Conservation (phyloP, 1,140 invertebrate species). For the Cydia amplana region DNA sequence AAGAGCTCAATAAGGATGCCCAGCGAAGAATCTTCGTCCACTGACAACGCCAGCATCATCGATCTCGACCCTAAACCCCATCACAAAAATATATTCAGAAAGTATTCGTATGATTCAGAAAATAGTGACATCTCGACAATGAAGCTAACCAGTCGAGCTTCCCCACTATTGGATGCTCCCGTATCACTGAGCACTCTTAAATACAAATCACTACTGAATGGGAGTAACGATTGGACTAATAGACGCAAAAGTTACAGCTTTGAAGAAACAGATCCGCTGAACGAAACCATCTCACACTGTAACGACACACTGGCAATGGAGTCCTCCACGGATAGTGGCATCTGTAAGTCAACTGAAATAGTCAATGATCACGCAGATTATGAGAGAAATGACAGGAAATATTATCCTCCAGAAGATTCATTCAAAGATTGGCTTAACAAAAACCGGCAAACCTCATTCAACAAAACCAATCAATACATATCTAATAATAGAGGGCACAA, state of each 20-base stretch:
- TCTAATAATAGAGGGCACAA: conserved; percentile 45
- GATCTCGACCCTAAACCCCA: conserved; percentile 74
- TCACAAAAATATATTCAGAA: conserved; percentile 57
- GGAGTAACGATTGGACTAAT: conserved; percentile 83
- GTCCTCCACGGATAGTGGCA: conserved; percentile 86
- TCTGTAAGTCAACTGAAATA: conserved; percentile 84
- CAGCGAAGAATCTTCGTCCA: conserved; percentile 68
- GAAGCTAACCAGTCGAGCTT: conserved; percentile 53
- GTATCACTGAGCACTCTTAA: conserved; percentile 68
- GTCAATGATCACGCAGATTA: conserved; percentile 66
- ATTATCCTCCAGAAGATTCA: conserved; percentile 52
- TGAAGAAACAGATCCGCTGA: conserved; percentile 81
- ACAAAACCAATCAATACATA: conserved; percentile 46
- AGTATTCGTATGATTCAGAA: conserved; percentile 55
- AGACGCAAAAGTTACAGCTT: conserved; percentile 87
- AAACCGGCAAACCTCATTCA: conserved; percentile 57
- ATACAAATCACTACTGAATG: conserved; percentile 72
- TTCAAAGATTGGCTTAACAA: conserved; percentile 72
- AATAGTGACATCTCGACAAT: conserved; percentile 53
- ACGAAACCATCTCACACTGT: conserved; percentile 65
- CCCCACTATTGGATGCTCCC: conserved; percentile 64
- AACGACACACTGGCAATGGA: conserved; percentile 80
- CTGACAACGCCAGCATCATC: conserved; percentile 71
- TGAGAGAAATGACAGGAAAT: conserved; percentile 42
- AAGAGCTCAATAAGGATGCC: conserved; percentile 83